Percentiles rank a stretch among this genome's conserved stretches.
Conservation (phyloP, 1,140 invertebrate genomes). For the Asbolus verrucosus region DNA sequence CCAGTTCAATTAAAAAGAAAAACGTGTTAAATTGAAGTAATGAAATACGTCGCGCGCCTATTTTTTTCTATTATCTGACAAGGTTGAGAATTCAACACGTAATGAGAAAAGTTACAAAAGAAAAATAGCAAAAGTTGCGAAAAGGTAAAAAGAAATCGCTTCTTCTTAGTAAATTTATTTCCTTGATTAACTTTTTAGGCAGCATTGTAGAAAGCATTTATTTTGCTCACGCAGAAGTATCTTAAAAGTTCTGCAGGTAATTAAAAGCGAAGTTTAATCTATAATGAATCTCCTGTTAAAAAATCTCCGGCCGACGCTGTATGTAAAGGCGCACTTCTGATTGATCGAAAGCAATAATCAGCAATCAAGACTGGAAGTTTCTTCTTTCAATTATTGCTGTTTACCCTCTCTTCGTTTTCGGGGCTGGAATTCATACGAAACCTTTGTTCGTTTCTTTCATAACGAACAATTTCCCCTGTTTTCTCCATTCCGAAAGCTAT, state of each 20-base stretch:
- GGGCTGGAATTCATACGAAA: too few species aligned
- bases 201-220: slow-evolving; percentile 52
- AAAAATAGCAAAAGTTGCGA: slow-evolving; percentile 56
- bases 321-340: too few species aligned
- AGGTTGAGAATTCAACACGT: slow-evolving; percentile 46
- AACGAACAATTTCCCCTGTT: slow-evolving; percentile 43
- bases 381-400: slow-evolving; percentile 5
- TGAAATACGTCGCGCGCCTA: slow-evolving; percentile 36
- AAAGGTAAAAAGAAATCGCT: slow-evolving; percentile 55
- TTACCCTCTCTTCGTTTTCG: neutral
- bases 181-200: slow-evolving; percentile 55
- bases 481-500: slow-evolving; percentile 41
- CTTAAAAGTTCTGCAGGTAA: slow-evolving; percentile 25
- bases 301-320: neutral
- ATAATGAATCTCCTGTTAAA: neutral
- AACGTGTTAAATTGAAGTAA: slow-evolving; percentile 40
- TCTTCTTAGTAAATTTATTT: slow-evolving; percentile 54
- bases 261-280: slow-evolving; percentile 9
- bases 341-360: too few species aligned
- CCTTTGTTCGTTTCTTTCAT: slow-evolving; percentile 29
- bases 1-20: slow-evolving; percentile 35
- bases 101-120: slow-evolving; percentile 57
- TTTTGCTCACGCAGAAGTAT: slow-evolving; percentile 41
- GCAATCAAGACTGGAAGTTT: too few species aligned
- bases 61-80: slow-evolving; percentile 45